A percentile compares a stretch with the other conserved stretches of the same genome.
These are phyloP conservation scores for Caenorhabditis remanei DNA, from an alignment of 1,140 invertebrate species.

Conservation along the genomic window DNA sequence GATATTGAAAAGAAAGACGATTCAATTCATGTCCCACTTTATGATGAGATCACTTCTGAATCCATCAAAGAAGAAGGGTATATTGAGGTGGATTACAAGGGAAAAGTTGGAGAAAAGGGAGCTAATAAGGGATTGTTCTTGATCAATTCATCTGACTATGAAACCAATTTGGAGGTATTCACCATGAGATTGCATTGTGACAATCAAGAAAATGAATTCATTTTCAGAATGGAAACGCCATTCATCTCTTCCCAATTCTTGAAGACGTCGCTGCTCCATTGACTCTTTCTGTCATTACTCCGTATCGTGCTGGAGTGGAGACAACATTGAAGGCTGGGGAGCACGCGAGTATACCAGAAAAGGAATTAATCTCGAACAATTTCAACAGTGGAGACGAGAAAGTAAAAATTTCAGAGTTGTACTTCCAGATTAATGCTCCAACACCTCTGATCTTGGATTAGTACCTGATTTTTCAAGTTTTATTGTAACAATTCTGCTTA, in stretches of 20 bases:
- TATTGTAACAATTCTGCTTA: no score
- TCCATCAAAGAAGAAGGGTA: neutral
- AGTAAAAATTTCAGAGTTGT: neutral
- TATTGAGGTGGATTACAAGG: slow-evolving; percentile 1
- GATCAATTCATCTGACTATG: neutral
- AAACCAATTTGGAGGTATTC: neutral
- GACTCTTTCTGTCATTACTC: neutral
- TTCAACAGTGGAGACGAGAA: neutral
- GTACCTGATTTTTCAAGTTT: neutral
- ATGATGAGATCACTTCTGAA: neutral
- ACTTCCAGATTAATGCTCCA: neutral
- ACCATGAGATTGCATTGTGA: neutral
- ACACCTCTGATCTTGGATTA: neutral
- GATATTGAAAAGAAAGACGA: neutral
- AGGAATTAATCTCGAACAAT: neutral
- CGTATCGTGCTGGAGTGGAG: neutral
- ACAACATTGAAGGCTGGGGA: neutral
- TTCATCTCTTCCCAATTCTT: neutral
- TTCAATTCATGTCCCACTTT: neutral
- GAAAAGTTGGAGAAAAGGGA: neutral
- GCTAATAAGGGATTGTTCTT: neutral
- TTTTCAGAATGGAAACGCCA: neutral
- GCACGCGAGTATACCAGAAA: neutral
- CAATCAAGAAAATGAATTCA: neutral
- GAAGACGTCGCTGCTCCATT: neutral